Base-by-base conservation (phyloP, 2,797 vertebrate genomes). In the Notamacropus eugenii region DNA sequence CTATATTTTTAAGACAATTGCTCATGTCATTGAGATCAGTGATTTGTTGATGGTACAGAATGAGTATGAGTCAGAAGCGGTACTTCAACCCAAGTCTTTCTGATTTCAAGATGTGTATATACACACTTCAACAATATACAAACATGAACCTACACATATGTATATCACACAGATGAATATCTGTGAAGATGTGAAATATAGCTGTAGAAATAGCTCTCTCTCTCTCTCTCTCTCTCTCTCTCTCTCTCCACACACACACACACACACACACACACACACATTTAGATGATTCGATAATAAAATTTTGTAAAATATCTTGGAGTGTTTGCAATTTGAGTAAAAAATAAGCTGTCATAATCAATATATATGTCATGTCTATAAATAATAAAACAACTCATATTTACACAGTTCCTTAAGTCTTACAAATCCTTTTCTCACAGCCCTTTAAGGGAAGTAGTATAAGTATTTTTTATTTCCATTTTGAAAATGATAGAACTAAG, bases 141-240 rank as follows among this genome's bases (percentile, higher is more conserved):
- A 46, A 87, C 3, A 50, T 87, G 40, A 46, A 82, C 22, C 27
- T 87, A 24, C 1, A 46, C 2, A 27, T 27, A 40, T 74, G 34
- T 67, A 82, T 40, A 14, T 50, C 8, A 46, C 74, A 50, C 11
- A 11, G 40, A 50, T 82, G 19, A 82, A 46, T 46, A 24, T 46
- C 58, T 93, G 19, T 12, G 24, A 93, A 34, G 14, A 74, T 57
- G 12, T 55, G n/a, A 95, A 95, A 54, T 95, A 55, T 46, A 93
- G 97, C 34, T 91, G 27, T 1, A 55, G 50, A 1, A 29, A 87
- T 19, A 94, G 90, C 28, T 34, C 97, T 93, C 54, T 67, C 40
- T 67, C n/a, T n/a, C n/a, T n/a, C n/a, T n/a, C n/a, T n/a, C n/a
- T n/a, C n/a, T n/a, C n/a, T n/a, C n/a, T n/a, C n/a, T n/a, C n/a